Evolutionary conservation across 30 jellyfish, hydroid and myxozoan genomes (phyloP), one percentile per base, ranked within the genome.

Genomic region (Catostylus mosaicus): DNA sequence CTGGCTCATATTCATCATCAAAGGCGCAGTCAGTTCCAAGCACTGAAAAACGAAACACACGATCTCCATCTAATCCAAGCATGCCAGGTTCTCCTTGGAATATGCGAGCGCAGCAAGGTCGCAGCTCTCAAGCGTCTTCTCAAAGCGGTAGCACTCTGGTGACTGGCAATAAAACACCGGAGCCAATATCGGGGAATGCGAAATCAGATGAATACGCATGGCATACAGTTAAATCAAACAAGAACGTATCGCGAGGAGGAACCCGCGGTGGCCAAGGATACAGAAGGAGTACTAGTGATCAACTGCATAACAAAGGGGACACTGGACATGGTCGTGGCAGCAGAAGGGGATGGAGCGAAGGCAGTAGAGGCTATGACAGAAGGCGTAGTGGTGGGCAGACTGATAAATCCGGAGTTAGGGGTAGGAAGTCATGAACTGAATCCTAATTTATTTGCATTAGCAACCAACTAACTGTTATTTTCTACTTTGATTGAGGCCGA

Each of bases 281-380:
- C 75, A 30, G 66, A 29, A 48, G 89, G 47, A 79, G 89, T 36
- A 12, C 89, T 8, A 79, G 89, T 46, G 89, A 79, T 65, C 70
- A 40, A 24, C 24, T 35, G 27, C 65, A 65, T 20, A n/a, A 23
- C 30, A 50, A 74, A 63, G 27, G 24, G 45, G 74, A 64, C 18
- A 23, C 63, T 10, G 82, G 82, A 20, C 61, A 60, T 19, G 12
- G 40, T 23, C 70, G 66, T 23, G 80, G 80, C 20, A 54, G 57
- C 66, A 65, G 89, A 45, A 63, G 80, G 52, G 81, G 65, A 7
- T 67, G 34, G 20, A 79, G 89, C 32, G 89, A 79, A 31, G 89
- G 89, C 8, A 63, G 59, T 60, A 11, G 82, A n/a, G 79, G 70
- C 16, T 50, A 43, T 40, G 82, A 30, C 14, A 59, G 56, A 67